These are phyloP conservation scores for Trypoxylon attenuatum DNA, from an alignment of 2,888 invertebrate genomes.

Conservation along the genomic window DNA sequence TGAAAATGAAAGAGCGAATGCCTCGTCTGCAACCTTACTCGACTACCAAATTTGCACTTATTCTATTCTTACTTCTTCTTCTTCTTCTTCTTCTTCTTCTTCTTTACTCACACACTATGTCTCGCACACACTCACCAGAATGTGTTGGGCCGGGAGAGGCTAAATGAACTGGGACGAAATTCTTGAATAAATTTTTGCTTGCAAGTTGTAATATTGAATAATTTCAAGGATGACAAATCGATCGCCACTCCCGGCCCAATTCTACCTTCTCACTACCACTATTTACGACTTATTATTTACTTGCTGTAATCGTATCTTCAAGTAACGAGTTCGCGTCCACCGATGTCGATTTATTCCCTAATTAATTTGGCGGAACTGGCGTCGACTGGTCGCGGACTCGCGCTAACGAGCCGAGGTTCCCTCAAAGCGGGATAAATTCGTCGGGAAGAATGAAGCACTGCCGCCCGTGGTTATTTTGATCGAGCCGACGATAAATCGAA, in stretches of 20 bases:
- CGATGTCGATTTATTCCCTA: neutral
- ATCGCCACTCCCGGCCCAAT: constrained; percentile 31
- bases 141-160: constrained; percentile 40
- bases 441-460: neutral
- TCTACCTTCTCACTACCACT: constrained; percentile 45
- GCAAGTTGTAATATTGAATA: neutral
- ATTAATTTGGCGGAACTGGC: neutral
- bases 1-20: constrained; percentile 50
- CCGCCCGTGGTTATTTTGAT: neutral
- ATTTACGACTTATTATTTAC: constrained; percentile 22
- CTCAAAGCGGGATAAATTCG: neutral
- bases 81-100: constrained; percentile 19
- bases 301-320: constrained; percentile 5
- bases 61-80: constrained; percentile 38
- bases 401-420: constrained; percentile 18
- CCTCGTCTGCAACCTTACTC: constrained; percentile 67
- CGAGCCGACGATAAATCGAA: neutral
- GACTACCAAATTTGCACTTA: constrained; percentile 62
- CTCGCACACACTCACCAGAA: constrained; percentile 41
- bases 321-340: constrained; percentile 10
- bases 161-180: too few species aligned
- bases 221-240: neutral
- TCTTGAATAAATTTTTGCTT: neutral
- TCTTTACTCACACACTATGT: constrained; percentile 25
- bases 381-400: constrained; percentile 13